Base-by-base conservation (phyloP, 1,140 invertebrate genomes). In the Dendroctonus ponderosae region DNA sequence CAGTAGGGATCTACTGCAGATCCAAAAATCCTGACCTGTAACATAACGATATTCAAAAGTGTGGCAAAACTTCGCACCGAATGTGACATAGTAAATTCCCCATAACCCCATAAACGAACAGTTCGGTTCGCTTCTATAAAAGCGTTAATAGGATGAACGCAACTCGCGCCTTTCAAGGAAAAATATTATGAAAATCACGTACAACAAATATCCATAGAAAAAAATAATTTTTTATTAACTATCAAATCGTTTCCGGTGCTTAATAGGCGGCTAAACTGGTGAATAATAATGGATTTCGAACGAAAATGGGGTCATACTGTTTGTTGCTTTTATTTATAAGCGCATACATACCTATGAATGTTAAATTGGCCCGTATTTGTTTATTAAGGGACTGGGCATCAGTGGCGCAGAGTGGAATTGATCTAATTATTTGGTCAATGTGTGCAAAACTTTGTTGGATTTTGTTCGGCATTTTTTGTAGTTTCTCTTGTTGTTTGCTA, bases 131-230 rank as follows among this genome's bases (percentile, higher is more conserved):
- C 44, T 59, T 63, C 50, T 51, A 63, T 63, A 63, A 54, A 63
- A 63, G 61, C 61, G 51, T 54, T 54, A 63, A 63, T 63, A 63
- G 61, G 41, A 63, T 53, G 5, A 63, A 51, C 61, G 61, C 61
- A 63, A 52, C 40, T 7, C 48, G 26, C 41, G 42, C 61, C 61
- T 43, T 63, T 53, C 41, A 42, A 9, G 61, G 51, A 63, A 63
- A 63, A 63, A 46, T 46, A 46, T 46, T 46, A 46, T 46, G 44
- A 46, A 46, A 46, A 46, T 42, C 61, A 63, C 61, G 61, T 63
- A 63, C 50, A 42, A 63, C 26, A 63, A 63, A 63, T 63, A 63
- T 63, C 61, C 61, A 63, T 63, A 63, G 41, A 63, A 54, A 63
- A 63, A 53, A 57, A 53, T 54, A 48, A 62, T 26, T 53, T 63